Evolutionary conservation across 37 sponge, comb jelly and placozoan genomes (phyloP).

Genomic region (Corticium candelabrum): DNA sequence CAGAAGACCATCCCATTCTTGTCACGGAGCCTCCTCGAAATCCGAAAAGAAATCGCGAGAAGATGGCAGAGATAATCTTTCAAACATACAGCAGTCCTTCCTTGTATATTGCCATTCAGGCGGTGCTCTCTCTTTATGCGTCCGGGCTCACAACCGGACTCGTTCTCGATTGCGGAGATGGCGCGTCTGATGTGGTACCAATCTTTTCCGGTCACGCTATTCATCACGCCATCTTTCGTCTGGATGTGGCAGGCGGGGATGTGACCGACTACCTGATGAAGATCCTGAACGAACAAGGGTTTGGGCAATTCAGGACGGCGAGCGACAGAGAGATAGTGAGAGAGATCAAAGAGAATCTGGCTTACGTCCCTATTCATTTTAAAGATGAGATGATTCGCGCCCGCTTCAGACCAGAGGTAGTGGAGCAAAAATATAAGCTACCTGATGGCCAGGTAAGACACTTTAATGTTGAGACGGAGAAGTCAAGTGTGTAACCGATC

Average conservation of each 20-base stretch:
- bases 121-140: not conserved
- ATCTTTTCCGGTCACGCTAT: not conserved
- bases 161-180: not conserved
- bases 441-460: not conserved
- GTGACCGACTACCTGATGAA: not conserved
- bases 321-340: too few relatives aligned
- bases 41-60: not conserved
- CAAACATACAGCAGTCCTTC: not conserved
- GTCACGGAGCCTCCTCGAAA: not conserved
- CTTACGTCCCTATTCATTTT: not conserved
- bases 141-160: not conserved
- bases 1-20: not conserved
- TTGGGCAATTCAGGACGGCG: too few relatives aligned
- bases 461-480: too few relatives aligned
- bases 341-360: not conserved
- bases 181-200: not conserved
- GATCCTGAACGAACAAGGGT: too few relatives aligned
- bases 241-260: not conserved
- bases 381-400: too few relatives aligned
- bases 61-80: not conserved
- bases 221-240: not conserved
- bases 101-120: not conserved
- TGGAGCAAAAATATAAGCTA: not conserved
- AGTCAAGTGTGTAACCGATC: too few relatives aligned
- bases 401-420: too few relatives aligned